Evolutionary conservation across 2,113 vertebrate species (phyloP), one percentile per base, ranked within the genome.

Genomic region (Sakesphorus luctuosus): DNA sequence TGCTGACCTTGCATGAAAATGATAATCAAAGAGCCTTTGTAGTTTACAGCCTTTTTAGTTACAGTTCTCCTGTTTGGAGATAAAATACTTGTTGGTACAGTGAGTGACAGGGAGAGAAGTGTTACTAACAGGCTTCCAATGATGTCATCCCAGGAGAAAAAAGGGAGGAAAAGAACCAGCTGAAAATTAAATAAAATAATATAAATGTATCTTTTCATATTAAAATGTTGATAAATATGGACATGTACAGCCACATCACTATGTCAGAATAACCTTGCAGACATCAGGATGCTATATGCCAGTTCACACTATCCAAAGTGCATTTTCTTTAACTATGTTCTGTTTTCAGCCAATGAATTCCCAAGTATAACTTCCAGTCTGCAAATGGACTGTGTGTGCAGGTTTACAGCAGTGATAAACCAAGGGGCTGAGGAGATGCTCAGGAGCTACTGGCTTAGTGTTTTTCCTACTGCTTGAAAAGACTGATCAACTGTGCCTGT

Each of bases 1-100:
- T 95, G 89, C 87, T 96, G 93, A 87, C 87, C 71, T 93, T 88
- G 90, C 82, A 79, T 43, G 47, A 96, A 96, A 90, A 80, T 74
- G 6, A 55, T 47, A 77, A 91, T 93, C 89, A 84, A 94, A 96
- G 74, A 87, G 47, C 23, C 82, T 85, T 95, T 94, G 82, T 91
- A 90, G 59, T 88, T 94, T 84, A 82, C 44, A 84, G 59, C 26
- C 43, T 44, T 63, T 90, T 50, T 28, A 63, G 65, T 77, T 43
- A 44, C 88, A 44, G 65, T 63, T 84, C 65, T 77, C 49, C 62
- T 3, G 0, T 65, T 61, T 1, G 2, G 66, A 78, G 59, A 84
- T 67, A 88, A 93, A 95, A 95, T 71, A 77, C 18, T 65, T 76
- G 36, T 73, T 94, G 75, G 82, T 67, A 84, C 67, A 52, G 72